Percentiles rank a stretch among this genome's conserved stretches.
Evolutionary conservation across 2,113 vertebrate species (phyloP).

Genomic region (Sylvilagus bachmani): DNA sequence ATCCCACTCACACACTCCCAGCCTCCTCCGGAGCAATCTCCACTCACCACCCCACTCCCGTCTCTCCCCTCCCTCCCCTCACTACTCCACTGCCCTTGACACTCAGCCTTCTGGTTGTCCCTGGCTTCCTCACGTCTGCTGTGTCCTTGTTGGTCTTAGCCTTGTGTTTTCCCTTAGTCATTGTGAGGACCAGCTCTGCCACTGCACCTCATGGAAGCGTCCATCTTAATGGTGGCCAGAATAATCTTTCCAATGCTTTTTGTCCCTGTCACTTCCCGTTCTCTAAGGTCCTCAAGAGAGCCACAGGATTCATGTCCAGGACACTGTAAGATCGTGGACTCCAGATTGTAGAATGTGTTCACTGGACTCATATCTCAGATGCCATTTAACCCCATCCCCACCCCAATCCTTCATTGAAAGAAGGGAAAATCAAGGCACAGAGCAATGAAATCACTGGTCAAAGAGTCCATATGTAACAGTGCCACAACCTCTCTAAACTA

Average conservation of each 20-base stretch:
- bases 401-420: neutral
- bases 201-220: neutral
- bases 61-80: neutral
- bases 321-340: neutral
- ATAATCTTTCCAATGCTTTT: neutral
- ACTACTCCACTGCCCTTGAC: fast-evolving
- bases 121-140: neutral
- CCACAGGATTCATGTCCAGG: neutral
- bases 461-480: neutral
- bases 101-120: neutral
- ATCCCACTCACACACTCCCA: neutral
- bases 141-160: neutral
- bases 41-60: too few relatives aligned
- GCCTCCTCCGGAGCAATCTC: too few relatives aligned
- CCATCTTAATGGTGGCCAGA: too few relatives aligned
- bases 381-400: neutral
- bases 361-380: neutral
- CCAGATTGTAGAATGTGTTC: neutral
- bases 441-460: neutral
- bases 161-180: neutral
- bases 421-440: neutral
- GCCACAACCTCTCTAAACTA: neutral
- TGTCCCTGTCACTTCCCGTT: neutral
- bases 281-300: neutral
- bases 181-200: neutral